These are phyloP conservation scores for Troilus luridus DNA, from an alignment of 2,888 invertebrate genomes.

Conservation along the genomic window DNA sequence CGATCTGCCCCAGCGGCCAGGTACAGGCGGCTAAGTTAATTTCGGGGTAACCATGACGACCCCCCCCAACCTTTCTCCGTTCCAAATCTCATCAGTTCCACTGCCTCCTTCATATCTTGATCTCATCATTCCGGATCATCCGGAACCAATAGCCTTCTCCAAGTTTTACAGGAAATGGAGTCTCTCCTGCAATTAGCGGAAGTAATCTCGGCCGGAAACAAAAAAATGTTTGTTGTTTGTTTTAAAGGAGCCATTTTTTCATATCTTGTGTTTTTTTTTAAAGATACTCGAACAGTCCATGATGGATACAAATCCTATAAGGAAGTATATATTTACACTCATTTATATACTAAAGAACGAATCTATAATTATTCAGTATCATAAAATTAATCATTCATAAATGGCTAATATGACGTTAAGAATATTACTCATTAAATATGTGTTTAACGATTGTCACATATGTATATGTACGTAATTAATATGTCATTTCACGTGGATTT, in stretches of 20 bases:
- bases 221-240: not conserved
- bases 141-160: not conserved
- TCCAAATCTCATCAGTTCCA: slow-evolving; percentile 42
- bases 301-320: no score
- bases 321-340: no score
- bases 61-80: slow-evolving; percentile 24
- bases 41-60: slow-evolving; percentile 11
- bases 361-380: no score
- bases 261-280: no score
- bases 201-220: not conserved
- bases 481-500: no score
- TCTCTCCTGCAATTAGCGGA: not conserved
- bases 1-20: not conserved
- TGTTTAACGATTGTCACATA: no score
- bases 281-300: no score
- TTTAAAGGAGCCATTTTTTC: not conserved
- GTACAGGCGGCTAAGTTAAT: not conserved
- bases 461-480: no score
- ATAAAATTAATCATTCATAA: no score
- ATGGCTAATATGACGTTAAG: no score
- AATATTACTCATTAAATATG: no score
- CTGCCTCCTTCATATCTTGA: slow-evolving; percentile 38
- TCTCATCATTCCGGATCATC: slow-evolving; percentile 46
- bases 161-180: slow-evolving; percentile 22
- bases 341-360: no score